A percentile compares a stretch with the other conserved stretches of the same genome.
phyloP scores from a whole-genome alignment of 2,888 invertebrate species.

The Pharmacophagus antenor region DNA sequence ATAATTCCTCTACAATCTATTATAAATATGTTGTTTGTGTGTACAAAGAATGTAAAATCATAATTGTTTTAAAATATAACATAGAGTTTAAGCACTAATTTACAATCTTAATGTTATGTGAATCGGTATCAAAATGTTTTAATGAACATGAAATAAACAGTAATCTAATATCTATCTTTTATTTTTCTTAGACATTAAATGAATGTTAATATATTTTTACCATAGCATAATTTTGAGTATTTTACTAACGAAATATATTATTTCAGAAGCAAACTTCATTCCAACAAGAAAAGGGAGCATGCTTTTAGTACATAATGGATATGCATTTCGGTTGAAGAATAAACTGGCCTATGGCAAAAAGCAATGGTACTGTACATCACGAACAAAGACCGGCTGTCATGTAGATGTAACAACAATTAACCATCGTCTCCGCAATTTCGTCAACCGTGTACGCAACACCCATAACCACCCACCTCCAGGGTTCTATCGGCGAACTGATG shows the following conservation, averaged over 20 bases:
- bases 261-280: slow-evolving; percentile 70
- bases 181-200: slow-evolving; percentile 21
- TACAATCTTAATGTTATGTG: neutral
- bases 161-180: neutral
- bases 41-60: too few relatives aligned
- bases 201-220: neutral
- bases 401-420: slow-evolving; percentile 64
- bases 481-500: slow-evolving; percentile 63
- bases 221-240: neutral
- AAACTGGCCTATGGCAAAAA: slow-evolving; percentile 72
- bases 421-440: slow-evolving; percentile 51
- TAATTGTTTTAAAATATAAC: too few relatives aligned
- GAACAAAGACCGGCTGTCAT: slow-evolving; percentile 66
- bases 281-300: slow-evolving; percentile 68
- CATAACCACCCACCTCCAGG: slow-evolving; percentile 69
- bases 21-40: too few relatives aligned
- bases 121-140: neutral
- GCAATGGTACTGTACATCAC: slow-evolving; percentile 71
- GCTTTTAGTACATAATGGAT: slow-evolving; percentile 64
- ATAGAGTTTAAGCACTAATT: neutral
- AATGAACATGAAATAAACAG: neutral
- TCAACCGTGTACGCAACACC: slow-evolving; percentile 59
- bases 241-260: slow-evolving; percentile 18
- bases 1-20: too few relatives aligned
- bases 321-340: slow-evolving; percentile 67